Evolutionary conservation across 2,888 invertebrate species (phyloP).

Genomic region (Nephrotoma guestfalica): DNA sequence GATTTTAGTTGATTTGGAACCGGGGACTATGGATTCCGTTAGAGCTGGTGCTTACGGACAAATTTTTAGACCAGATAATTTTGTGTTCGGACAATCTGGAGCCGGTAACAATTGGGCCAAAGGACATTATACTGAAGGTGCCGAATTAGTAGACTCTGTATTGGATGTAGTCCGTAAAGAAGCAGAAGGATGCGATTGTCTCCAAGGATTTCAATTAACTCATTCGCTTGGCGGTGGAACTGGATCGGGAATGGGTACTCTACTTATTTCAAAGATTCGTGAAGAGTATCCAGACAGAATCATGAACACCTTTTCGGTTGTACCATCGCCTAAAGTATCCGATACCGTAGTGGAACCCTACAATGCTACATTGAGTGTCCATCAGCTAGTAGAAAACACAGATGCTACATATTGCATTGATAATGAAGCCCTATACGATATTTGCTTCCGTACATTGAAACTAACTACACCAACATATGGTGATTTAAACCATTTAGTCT

Average conservation of each 20-base stretch:
- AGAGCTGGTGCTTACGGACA: conserved; percentile 88
- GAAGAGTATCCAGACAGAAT: conserved; percentile 80
- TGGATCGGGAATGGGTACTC: conserved; percentile 77
- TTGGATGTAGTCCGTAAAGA: conserved; percentile 74
- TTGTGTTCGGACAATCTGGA: conserved; percentile 79
- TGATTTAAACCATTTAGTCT: conserved; percentile 83
- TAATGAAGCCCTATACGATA: conserved; percentile 85
- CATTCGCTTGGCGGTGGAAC: conserved; percentile 82
- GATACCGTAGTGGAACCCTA: conserved; percentile 60
- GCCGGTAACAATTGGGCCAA: conserved; percentile 82
- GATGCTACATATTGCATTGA: conserved; percentile 87
- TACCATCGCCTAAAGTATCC: conserved; percentile 69
- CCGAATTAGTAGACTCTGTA: conserved; percentile 72
- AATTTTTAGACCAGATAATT: conserved; percentile 91
- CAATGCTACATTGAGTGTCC: conserved; percentile 79
- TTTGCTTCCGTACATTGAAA: conserved; percentile 82
- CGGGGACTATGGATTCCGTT: conserved; percentile 96
- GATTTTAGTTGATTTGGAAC: conserved; percentile 87
- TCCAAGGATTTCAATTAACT: conserved; percentile 70
- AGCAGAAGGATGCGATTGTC: conserved; percentile 81
- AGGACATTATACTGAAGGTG: conserved; percentile 90
- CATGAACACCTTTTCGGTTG: conserved; percentile 72
- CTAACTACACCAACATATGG: conserved; percentile 82
- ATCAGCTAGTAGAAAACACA: conserved; percentile 80
- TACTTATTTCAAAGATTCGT: conserved; percentile 74